A percentile compares a stretch with the other conserved stretches of the same genome.
These are phyloP conservation scores for Centropristis striata DNA, from an alignment of 2,113 vertebrate species.

Conservation along the genomic window DNA sequence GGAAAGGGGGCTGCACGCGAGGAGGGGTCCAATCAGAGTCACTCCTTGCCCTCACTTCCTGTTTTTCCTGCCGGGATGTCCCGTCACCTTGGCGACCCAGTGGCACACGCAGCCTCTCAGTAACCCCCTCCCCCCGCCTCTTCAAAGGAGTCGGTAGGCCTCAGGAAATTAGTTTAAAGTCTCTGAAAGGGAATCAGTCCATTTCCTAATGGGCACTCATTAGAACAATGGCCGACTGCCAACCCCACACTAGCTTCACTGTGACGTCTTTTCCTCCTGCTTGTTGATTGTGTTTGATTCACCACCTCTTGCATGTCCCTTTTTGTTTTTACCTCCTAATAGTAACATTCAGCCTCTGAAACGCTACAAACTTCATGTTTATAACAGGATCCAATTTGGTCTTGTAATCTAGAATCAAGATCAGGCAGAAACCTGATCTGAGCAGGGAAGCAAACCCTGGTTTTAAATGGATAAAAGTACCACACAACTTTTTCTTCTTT, in stretches of 20 bases:
- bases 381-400: background rate
- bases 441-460: too few relatives aligned
- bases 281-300: constrained; percentile 53
- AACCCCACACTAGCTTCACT: constrained; percentile 46
- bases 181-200: constrained; percentile 76
- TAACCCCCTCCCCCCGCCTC: constrained; percentile 51
- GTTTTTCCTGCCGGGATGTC: constrained; percentile 81
- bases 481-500: too few relatives aligned
- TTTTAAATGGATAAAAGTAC: too few relatives aligned
- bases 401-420: background rate
- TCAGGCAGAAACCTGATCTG: too few relatives aligned
- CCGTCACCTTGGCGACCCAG: constrained; percentile 74
- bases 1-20: constrained; percentile 71
- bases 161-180: constrained; percentile 86
- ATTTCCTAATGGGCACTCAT: constrained; percentile 82
- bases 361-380: background rate
- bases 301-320: background rate
- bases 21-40: constrained; percentile 84
- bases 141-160: constrained; percentile 75
- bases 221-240: constrained; percentile 73
- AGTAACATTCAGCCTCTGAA: background rate
- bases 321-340: constrained; percentile 14
- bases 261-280: constrained; percentile 49
- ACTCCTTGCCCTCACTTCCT: constrained; percentile 82
- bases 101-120: constrained; percentile 77